Evolutionary conservation across 2,797 vertebrate species (phyloP).

Genomic region (Glyptemys insculpta): DNA sequence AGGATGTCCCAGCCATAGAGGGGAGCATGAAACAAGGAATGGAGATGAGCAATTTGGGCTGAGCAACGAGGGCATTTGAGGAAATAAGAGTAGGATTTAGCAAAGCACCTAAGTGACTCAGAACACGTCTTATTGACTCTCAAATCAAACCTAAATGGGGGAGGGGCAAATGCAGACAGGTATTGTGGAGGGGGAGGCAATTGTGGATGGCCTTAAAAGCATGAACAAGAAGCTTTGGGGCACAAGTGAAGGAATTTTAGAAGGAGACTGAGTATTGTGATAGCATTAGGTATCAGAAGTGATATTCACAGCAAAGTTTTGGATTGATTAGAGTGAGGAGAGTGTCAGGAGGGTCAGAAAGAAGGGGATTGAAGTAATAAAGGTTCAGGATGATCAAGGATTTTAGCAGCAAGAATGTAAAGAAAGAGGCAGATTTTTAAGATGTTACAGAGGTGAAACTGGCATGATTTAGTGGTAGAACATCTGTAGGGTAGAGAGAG

Average conservation of each 20-base stretch:
- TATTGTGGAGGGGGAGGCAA: slow-evolving; percentile 23
- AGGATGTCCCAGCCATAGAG: not conserved
- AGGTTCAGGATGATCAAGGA: slow-evolving; percentile 1
- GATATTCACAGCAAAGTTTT: not conserved
- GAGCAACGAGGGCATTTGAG: not conserved
- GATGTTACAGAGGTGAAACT: slow-evolving; percentile 19
- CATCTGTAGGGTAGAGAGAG: slow-evolving; percentile 46
- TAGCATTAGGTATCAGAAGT: not conserved
- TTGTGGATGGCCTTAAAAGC: not conserved
- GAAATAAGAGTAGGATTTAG: not conserved
- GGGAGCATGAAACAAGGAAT: not conserved
- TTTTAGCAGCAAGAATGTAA: not conserved
- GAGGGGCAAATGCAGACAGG: not conserved
- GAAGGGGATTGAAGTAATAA: not conserved
- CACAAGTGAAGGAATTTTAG: not conserved
- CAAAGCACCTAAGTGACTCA: not conserved
- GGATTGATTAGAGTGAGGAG: not conserved
- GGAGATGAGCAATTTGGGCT: not conserved
- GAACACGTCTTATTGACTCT: not conserved
- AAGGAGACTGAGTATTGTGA: not conserved
- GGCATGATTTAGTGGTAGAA: slow-evolving; percentile 49
- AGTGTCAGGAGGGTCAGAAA: not conserved
- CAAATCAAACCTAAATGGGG: not conserved
- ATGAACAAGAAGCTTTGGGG: not conserved
- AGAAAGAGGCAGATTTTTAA: slow-evolving; percentile 41